A percentile compares a stretch with the other conserved stretches of the same genome.
Evolutionary conservation across 1,140 invertebrate species (phyloP).

Genomic region (Drosophila gunungcola): DNA sequence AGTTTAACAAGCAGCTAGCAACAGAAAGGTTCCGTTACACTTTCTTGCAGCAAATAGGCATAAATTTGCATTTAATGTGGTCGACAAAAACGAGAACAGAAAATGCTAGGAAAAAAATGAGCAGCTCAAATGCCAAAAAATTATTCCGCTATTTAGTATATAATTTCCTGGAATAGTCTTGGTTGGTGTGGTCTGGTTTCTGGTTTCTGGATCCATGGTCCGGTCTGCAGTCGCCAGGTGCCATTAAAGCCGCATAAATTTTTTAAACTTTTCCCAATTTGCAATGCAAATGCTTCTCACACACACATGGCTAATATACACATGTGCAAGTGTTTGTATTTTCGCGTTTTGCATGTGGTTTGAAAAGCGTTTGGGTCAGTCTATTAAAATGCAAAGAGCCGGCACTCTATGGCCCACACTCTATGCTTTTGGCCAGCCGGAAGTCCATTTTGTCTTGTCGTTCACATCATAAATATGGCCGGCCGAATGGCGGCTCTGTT

Average conservation of each 20-base stretch:
- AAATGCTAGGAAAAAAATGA: slow-evolving; percentile 30
- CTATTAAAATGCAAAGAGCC: slow-evolving; percentile 79
- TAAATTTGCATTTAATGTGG: slow-evolving; percentile 81
- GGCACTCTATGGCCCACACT: neutral
- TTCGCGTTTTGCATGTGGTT: slow-evolving; percentile 74
- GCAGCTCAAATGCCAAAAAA: slow-evolving; percentile 70
- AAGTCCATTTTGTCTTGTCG: slow-evolving; percentile 83
- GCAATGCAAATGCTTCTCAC: slow-evolving; percentile 66
- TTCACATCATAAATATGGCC: slow-evolving; percentile 81
- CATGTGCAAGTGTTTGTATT: slow-evolving; percentile 37
- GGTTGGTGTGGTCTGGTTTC: slow-evolving; percentile 10
- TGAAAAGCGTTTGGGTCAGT: slow-evolving; percentile 77
- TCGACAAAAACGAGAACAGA: slow-evolving; percentile 43
- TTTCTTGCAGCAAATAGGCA: slow-evolving; percentile 73
- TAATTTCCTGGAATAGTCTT: slow-evolving; percentile 64
- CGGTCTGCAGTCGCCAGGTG: slow-evolving; percentile 63
- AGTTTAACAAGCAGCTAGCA: slow-evolving; percentile 70
- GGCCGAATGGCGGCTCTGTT: slow-evolving; percentile 69
- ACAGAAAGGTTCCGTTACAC: slow-evolving; percentile 70
- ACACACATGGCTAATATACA: slow-evolving; percentile 26
- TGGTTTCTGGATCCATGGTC: slow-evolving; percentile 24
- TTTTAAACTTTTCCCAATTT: slow-evolving; percentile 77
- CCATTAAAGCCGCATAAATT: slow-evolving; percentile 79
- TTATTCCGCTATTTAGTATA: slow-evolving; percentile 82
- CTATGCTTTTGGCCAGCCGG: slow-evolving; percentile 32